These are phyloP conservation scores for Alosa alosa DNA, from an alignment of 2,113 vertebrate genomes.

Conservation along the genomic window DNA sequence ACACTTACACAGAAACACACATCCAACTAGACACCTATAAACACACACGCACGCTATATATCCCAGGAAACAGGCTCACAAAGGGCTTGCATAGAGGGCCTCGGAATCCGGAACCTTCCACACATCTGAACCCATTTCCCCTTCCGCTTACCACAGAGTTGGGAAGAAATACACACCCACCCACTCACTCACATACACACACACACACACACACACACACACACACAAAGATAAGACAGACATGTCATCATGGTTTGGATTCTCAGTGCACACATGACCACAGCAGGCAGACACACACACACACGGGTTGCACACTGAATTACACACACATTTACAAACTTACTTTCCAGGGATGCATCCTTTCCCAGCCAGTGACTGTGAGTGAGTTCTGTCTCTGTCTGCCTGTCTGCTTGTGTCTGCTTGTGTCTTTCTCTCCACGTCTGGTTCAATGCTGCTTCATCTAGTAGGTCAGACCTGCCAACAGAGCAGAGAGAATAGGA, in stretches of 20 bases:
- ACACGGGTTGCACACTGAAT: background rate
- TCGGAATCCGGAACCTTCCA: constrained; percentile 4
- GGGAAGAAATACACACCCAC: background rate
- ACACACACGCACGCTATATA: background rate
- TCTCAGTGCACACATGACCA: constrained; percentile 6
- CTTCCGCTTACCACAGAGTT: background rate
- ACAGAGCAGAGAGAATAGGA: background rate
- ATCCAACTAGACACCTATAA: background rate
- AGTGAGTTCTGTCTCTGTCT: background rate
- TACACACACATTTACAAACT: background rate
- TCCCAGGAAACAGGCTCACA: constrained; percentile 27
- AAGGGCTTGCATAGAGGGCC: constrained; percentile 22
- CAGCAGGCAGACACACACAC: background rate
- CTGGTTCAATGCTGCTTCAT: background rate
- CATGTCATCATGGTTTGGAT: constrained; percentile 27
- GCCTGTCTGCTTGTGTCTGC: background rate
- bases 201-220: constrained; percentile 3
- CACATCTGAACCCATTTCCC: constrained; percentile 12
- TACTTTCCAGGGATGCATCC: constrained; percentile 16
- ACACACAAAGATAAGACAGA: background rate
- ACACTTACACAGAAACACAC: background rate
- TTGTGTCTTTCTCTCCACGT: background rate
- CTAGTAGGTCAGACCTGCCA: constrained; percentile 7
- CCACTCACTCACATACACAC: background rate
- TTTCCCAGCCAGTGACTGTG: background rate